Evolutionary conservation across 92 coral and sea anemone genomes (phyloP), one percentile per base, ranked within the genome.

Genomic region (Phenganax subtilis): DNA sequence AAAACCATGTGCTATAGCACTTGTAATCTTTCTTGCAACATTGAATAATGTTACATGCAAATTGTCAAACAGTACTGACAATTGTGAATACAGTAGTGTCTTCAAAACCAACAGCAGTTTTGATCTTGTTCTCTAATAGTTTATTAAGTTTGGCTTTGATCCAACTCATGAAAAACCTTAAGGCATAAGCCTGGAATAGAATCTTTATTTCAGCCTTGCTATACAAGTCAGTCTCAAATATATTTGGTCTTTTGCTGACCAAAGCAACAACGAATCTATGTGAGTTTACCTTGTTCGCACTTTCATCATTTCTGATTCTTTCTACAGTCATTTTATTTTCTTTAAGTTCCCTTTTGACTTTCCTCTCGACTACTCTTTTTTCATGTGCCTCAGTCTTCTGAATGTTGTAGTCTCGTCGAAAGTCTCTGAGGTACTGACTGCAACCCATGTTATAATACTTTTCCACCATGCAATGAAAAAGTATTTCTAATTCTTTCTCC

Each of bases 391-490:
- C 85, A 27, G 85, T 71, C 70, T 81, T 81, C 51, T 81, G 72
- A 9, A 80, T 55, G 73, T 85, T 81, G 79, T 80, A 80, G 65
- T 85, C 88, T 52, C 88, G 77, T 67, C 81, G 82, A 62, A 85
- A 85, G 58, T 85, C 85, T 17, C 85, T 54, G 29, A 85, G 84
- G 63, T 80, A 85, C 56, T 85, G 88, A 44, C 80, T 81, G 54
- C 80, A 84, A 51, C 88, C 88, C 88, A 85, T 85, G 30, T 80
- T 74, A 59, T 80, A 80, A 71, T 85, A 85, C 69, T 72, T 80
- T 47, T 85, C 85, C 30, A 84, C 55, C 30, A 65, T 76, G 27
- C 65, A 14, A 25, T 59, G 65, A 7, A 59, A 59, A 14, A 71
- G 54, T 54, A 71, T 10, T 71, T 71, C 51, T 55, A 71, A 71